Evolutionary conservation across 2,113 vertebrate species (phyloP).

Genomic region (Piprites chloris): DNA sequence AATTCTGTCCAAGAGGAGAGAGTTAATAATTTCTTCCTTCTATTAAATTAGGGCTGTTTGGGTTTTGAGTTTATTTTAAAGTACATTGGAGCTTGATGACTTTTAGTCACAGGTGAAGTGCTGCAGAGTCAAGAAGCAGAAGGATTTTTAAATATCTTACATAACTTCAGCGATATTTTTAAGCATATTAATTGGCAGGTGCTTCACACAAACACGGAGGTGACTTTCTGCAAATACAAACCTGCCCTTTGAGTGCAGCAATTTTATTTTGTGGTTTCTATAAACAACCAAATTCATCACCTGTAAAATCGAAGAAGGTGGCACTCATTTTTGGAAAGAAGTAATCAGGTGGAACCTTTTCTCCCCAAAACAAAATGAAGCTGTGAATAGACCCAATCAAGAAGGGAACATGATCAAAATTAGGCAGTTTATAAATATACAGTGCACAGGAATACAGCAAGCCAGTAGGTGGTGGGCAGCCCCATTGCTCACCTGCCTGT

Average conservation of each 20-base stretch:
- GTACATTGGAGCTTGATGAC: slow-evolving; percentile 11
- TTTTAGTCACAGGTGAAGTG: slow-evolving; percentile 50
- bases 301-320: background rate
- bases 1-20: background rate
- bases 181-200: slow-evolving; percentile 54
- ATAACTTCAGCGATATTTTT: slow-evolving; percentile 48
- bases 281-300: background rate
- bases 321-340: background rate
- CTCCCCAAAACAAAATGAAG: background rate
- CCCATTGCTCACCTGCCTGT: background rate
- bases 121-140: slow-evolving; percentile 22
- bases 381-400: background rate
- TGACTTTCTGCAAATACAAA: slow-evolving; percentile 50
- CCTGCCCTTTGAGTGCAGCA: background rate
- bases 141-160: slow-evolving; percentile 44
- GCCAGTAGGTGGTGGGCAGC: background rate
- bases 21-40: background rate
- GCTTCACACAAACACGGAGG: slow-evolving; percentile 50
- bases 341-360: background rate
- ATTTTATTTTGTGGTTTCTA: background rate
- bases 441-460: background rate
- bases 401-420: background rate
- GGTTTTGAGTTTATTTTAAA: slow-evolving; percentile 45
- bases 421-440: background rate
- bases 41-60: background rate